phyloP scores from a whole-genome alignment of 2,888 invertebrate species.

The Stegophylla sp. region DNA sequence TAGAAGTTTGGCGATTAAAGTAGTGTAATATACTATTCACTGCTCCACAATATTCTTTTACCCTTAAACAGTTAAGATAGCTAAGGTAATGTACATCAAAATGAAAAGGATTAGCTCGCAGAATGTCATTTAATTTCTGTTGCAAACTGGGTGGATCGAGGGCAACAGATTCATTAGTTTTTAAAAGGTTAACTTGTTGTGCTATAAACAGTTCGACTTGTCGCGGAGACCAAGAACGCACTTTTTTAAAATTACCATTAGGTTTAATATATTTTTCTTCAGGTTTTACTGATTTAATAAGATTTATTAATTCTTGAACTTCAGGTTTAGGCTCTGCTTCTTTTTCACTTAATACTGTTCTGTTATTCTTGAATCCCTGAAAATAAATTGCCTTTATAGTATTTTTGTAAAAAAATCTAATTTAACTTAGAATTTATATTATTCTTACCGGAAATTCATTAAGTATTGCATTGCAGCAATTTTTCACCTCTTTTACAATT shows the following conservation, averaged over 20 bases:
- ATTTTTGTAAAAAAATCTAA: background rate
- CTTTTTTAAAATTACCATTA: slow-evolving; percentile 49
- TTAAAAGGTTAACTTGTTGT: slow-evolving; percentile 82
- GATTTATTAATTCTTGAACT: slow-evolving; percentile 21
- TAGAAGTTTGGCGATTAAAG: slow-evolving; percentile 74
- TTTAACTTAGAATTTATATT: background rate
- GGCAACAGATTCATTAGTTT: slow-evolving; percentile 82
- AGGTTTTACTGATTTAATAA: slow-evolving; percentile 3
- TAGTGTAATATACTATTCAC: slow-evolving; percentile 82
- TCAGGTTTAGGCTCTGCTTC: slow-evolving; percentile 25
- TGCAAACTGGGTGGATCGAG: slow-evolving; percentile 79
- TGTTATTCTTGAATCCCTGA: background rate
- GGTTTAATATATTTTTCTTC: slow-evolving; percentile 8
- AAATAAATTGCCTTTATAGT: background rate
- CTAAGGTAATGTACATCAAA: slow-evolving; percentile 88
- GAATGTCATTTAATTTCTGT: slow-evolving; percentile 74
- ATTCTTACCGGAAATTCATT: slow-evolving; percentile 34
- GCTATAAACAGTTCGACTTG: slow-evolving; percentile 90
- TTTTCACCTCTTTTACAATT: slow-evolving; percentile 41
- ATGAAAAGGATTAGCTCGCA: slow-evolving; percentile 79
- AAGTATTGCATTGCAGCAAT: slow-evolving; percentile 1
- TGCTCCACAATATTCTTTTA: slow-evolving; percentile 85
- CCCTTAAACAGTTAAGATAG: slow-evolving; percentile 85
- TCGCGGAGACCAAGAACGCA: slow-evolving; percentile 75
- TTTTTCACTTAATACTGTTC: slow-evolving; percentile 1